Percentiles rank a stretch among this genome's conserved stretches.
Evolutionary conservation across 2,797 vertebrate genomes (phyloP).

Genomic region (Furcifer pardalis): DNA sequence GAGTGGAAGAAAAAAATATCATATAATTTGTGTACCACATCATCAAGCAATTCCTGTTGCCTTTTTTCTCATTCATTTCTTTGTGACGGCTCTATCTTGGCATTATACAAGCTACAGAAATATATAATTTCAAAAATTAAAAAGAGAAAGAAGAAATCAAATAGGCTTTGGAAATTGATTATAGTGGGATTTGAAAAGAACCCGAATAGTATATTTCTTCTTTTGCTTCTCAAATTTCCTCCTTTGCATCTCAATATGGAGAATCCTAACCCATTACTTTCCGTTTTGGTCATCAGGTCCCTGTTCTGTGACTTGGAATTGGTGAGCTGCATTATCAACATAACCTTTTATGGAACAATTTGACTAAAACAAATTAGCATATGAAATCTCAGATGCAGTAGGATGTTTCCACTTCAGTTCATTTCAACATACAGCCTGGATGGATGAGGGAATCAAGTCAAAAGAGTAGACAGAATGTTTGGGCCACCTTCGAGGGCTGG

Average conservation of each 20-base stretch:
- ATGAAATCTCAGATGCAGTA: slow-evolving; percentile 5
- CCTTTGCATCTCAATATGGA: slow-evolving; percentile 10
- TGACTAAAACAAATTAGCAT: slow-evolving; percentile 33
- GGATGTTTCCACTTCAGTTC: slow-evolving; percentile 3
- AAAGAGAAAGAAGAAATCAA: not conserved
- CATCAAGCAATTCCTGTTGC: slow-evolving; percentile 24
- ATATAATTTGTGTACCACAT: slow-evolving; percentile 14
- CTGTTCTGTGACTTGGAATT: slow-evolving; percentile 6
- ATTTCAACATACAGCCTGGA: slow-evolving; percentile 36
- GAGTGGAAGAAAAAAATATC: slow-evolving; percentile 17
- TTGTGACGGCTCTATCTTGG: not conserved
- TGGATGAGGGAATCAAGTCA: too few species aligned
- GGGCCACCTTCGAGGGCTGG: too few species aligned
- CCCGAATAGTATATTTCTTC: slow-evolving; percentile 18
- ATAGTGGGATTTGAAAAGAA: slow-evolving; percentile 22
- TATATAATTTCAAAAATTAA: not conserved
- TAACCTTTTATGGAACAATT: slow-evolving; percentile 27
- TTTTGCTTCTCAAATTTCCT: slow-evolving; percentile 12
- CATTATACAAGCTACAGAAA: not conserved
- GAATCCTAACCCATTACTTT: not conserved
- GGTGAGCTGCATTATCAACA: not conserved
- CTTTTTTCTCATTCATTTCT: slow-evolving; percentile 10
- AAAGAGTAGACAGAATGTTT: too few species aligned
- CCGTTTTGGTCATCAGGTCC: slow-evolving; percentile 4
- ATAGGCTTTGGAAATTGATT: not conserved